A percentile compares a stretch with the other conserved stretches of the same genome.
Conservation (phyloP, 2,113 vertebrate genomes). For the Calyptomena viridis region DNA sequence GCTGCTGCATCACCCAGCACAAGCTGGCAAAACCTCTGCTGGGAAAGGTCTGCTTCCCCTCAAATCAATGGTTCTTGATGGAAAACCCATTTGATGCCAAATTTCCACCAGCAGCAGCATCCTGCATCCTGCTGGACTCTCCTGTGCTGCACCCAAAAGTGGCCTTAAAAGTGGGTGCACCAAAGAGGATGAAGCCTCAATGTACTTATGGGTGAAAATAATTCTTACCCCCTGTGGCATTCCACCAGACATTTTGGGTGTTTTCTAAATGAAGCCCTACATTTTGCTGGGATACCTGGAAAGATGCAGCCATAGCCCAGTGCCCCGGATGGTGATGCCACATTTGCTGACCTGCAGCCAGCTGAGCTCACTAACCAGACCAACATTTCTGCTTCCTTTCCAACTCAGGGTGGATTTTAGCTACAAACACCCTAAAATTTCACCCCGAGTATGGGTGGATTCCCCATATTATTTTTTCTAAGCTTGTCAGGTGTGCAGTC, state of each 20-base stretch:
- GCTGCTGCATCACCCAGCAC: fast-evolving
- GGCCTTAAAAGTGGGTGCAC: not conserved
- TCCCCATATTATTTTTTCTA: not conserved
- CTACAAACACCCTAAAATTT: not conserved
- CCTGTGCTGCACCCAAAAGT: not conserved
- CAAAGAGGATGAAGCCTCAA: fast-evolving
- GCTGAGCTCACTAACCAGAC: fast-evolving
- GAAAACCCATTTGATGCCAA: fast-evolving
- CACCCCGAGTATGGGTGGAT: not conserved
- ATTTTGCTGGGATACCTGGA: not conserved
- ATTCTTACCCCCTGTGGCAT: not conserved
- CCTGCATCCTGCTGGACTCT: not conserved
- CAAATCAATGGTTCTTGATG: fast-evolving
- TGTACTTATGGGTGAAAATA: fast-evolving
- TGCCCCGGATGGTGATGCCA: fast-evolving
- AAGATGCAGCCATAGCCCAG: fast-evolving
- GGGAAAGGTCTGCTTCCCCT: not conserved
- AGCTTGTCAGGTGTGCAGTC: fast-evolving
- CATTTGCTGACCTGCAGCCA: not conserved
- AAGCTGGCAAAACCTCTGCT: not conserved
- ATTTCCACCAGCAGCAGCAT: not conserved
- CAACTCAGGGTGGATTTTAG: too few relatives aligned
- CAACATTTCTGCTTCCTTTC: fast-evolving
- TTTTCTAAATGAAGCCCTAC: fast-evolving
- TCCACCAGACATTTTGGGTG: not conserved